Evolutionary conservation across 2,797 vertebrate genomes (phyloP), one percentile per base, ranked within the genome.

Genomic region (Nyctalus aviator): DNA sequence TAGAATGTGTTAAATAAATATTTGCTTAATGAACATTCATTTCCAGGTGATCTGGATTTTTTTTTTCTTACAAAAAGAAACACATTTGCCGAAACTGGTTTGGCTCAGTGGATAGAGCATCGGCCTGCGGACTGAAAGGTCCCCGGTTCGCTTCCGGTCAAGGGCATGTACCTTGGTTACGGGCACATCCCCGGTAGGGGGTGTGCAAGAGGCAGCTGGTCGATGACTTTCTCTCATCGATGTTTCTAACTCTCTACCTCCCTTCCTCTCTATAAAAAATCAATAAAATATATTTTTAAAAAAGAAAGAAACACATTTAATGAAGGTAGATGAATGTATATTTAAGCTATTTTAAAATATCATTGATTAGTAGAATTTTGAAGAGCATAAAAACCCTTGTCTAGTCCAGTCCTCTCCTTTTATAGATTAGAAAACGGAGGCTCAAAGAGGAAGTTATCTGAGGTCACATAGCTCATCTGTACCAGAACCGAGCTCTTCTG

Each of bases 401-500:
- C 78, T 82, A 79, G 14, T 73, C 44, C 48, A 59, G 27, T 12
- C 14, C 17, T 92, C 69, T 90, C 35, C 44, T 82, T 95, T 86
- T 53, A 66, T 64, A 77, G 66, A 88, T 92, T 53, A 96, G 78
- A 82, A 84, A 82, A 75, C 14, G 25, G 55, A 88, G 88, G 20
- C 41, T 91, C 23, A 3, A 8, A n/a, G 35, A 76, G 23, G 57
- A 55, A 84, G 64, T 91, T 77, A 90, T 78, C 82, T 71, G 57
- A 94, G 94, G 84, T 92, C 90, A 90, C 41, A 27, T 7, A 48
- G 81, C 41, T 90, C 35, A 92, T 91, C 93, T 59, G 64, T 57
- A 57, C 71, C 69, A 84, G 87, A 94, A 85, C 32, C 15, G 32
- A 37, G 72, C 64, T 69, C 71, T 84, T 93, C 79, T 75, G 66